These are phyloP conservation scores for Lasioglossum morio DNA, from an alignment of 2,888 invertebrate genomes.

Conservation along the genomic window DNA sequence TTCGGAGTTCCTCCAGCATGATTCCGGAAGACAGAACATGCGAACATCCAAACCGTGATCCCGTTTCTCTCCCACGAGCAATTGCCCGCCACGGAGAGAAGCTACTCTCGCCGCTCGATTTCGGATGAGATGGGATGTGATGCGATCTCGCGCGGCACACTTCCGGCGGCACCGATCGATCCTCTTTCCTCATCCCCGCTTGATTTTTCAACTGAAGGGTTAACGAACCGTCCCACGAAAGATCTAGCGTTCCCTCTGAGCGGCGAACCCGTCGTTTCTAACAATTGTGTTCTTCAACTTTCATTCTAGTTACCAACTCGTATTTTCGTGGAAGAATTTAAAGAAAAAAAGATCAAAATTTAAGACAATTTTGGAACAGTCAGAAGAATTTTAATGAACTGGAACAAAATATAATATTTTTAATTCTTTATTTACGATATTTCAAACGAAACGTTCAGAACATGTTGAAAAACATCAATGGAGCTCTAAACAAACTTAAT, in stretches of 20 bases:
- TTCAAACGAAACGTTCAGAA: too few species aligned
- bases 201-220: constrained; percentile 3
- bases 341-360: too few species aligned
- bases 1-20: constrained; percentile 19
- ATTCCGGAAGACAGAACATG: constrained; percentile 17
- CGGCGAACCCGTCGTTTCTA: background rate
- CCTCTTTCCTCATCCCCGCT: background rate
- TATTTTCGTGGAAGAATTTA: background rate
- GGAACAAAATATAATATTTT: too few species aligned
- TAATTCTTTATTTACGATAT: too few species aligned
- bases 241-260: background rate
- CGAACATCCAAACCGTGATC: background rate
- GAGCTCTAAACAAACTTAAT: background rate
- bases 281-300: background rate
- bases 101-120: background rate
- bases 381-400: too few species aligned
- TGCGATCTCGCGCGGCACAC: constrained; percentile 33
- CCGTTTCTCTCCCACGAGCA: background rate
- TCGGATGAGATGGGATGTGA: constrained; percentile 44
- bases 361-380: too few species aligned
- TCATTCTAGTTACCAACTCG: background rate
- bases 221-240: background rate
- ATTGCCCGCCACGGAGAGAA: background rate
- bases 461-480: too few species aligned
- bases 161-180: constrained; percentile 10